Percentiles rank a stretch among this genome's conserved stretches.
phyloP scores from a whole-genome alignment of 2,113 vertebrate genomes.

The Pseudorectes ferrugineus region DNA sequence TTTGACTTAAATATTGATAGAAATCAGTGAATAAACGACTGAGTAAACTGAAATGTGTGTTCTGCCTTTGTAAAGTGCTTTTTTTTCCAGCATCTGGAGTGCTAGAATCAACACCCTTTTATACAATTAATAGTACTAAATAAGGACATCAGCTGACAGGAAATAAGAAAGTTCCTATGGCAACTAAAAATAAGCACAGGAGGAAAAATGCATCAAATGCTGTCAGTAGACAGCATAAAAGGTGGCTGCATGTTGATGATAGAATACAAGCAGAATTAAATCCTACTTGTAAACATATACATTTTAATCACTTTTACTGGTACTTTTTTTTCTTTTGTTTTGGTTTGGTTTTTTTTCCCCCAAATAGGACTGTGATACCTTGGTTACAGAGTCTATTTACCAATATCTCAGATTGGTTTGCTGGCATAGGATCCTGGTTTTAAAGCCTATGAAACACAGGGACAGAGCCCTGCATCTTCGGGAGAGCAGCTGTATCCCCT shows the following conservation, averaged over 20 bases:
- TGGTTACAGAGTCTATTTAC: neutral
- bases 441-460: neutral
- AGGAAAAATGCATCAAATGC: conserved; percentile 24
- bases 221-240: conserved; percentile 26
- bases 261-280: neutral
- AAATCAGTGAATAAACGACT: conserved; percentile 15
- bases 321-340: neutral
- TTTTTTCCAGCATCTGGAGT: neutral
- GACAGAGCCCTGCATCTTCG: neutral
- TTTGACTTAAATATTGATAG: conserved; percentile 21
- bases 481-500: neutral
- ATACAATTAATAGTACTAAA: conserved; percentile 52
- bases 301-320: neutral
- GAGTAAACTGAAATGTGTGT: neutral
- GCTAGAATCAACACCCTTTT: conserved; percentile 28
- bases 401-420: neutral
- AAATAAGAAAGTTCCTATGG: conserved; percentile 67
- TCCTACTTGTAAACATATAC: neutral
- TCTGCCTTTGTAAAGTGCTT: neutral
- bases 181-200: conserved; percentile 61
- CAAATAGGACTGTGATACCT: neutral
- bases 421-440: neutral
- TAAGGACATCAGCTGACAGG: conserved; percentile 48
- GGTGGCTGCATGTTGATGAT: neutral
- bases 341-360: accelerated